Base-by-base conservation (phyloP, 1,140 invertebrate genomes). In the Drosophila willistoni region DNA sequence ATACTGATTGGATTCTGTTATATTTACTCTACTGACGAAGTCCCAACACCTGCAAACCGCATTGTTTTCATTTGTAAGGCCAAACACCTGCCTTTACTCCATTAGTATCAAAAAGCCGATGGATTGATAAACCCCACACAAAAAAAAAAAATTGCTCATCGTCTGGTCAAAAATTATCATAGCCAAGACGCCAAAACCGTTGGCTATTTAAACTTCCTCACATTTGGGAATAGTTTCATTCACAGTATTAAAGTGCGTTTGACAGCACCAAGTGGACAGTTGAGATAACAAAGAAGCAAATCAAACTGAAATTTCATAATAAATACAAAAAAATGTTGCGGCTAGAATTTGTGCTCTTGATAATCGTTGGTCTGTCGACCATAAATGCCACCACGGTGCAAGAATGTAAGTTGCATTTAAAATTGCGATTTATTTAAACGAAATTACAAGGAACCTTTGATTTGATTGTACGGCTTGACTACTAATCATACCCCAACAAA, bases 131-230 rank as follows among this genome's bases (percentile, higher is more conserved):
- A 79, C 70, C 62, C 44, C 64, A 61, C 42, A 71, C 63, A 55
- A 34, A 7, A 47, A 17, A 47, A 51, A 51, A 42, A 55, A 62
- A 14, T 70, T 79, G 72, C 60, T 70, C 82, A 87, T 79, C 75
- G 77, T 19, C 55, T 41, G 64, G 59, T 54, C 25, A 22, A 62
- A 13, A 19, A 19, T 22, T 51, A 51, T 51, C 44, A 51, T 19
- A 51, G 44, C 19, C 19, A 51, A 22, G 19, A 51, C 17, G 17
- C 44, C 44, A 19, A 51, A 51, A 51, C 22, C 19, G 51, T n/a
- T 64, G 66, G 76, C 79, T 86, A 86, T 87, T 87, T 86, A 86
- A 86, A 56, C 71, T 68, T 73, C 57, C 5, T n/a, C 29, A 60
- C 19, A 44, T 33, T 44, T 22, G 36, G 22, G 17, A 56, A 61